A percentile compares a stretch with the other conserved stretches of the same genome.
These are phyloP conservation scores for Lithosia quadra DNA, from an alignment of 2,888 invertebrate species.

Conservation along the genomic window DNA sequence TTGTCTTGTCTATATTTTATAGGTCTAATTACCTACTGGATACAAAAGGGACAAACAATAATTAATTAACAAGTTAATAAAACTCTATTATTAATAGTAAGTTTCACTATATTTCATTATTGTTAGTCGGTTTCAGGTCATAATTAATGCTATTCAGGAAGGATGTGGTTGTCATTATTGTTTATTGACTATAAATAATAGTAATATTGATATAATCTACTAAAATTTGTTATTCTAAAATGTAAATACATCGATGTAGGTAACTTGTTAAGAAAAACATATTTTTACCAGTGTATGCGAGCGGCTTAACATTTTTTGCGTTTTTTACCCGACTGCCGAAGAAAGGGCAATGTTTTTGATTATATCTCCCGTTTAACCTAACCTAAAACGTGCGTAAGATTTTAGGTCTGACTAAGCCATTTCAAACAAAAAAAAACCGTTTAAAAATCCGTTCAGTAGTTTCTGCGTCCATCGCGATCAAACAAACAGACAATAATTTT, in stretches of 20 bases:
- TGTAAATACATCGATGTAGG: slow-evolving; percentile 15
- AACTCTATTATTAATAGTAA: slow-evolving; percentile 11
- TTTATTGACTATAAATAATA: slow-evolving; percentile 12
- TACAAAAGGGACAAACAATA: slow-evolving; percentile 1
- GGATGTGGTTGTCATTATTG: slow-evolving; percentile 28
- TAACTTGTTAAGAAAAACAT: neutral
- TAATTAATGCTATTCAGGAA: slow-evolving; percentile 17
- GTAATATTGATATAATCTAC: slow-evolving; percentile 6
- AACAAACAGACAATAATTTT: too few relatives aligned
- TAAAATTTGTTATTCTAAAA: neutral
- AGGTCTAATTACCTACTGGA: neutral
- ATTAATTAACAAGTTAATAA: neutral
- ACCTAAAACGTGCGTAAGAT: too few relatives aligned
- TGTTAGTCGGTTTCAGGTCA: slow-evolving; percentile 18
- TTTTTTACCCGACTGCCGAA: too few relatives aligned
- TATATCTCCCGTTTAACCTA: too few relatives aligned
- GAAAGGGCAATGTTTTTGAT: too few relatives aligned
- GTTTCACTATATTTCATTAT: slow-evolving; percentile 9
- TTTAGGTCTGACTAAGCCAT: too few relatives aligned
- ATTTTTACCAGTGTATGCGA: too few relatives aligned
- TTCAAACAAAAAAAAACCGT: too few relatives aligned
- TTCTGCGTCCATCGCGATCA: too few relatives aligned
- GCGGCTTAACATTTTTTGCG: too few relatives aligned
- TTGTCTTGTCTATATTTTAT: neutral
- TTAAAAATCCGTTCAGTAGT: too few relatives aligned